Conservation (phyloP, 2,113 vertebrate genomes). For the Alexandromys fortis region DNA sequence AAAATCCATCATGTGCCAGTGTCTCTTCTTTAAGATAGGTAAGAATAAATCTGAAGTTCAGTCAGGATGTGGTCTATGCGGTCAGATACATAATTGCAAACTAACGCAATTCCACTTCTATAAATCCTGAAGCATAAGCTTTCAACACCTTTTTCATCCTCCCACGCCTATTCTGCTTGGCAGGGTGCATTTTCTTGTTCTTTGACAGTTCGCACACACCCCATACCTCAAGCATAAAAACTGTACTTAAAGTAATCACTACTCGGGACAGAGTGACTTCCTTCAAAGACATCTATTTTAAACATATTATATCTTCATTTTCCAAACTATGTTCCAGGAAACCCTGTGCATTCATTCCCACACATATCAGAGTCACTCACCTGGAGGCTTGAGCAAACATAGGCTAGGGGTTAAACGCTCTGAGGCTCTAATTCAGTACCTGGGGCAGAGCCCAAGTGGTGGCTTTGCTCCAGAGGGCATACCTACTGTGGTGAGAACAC, state of each 20-base stretch:
- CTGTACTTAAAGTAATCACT: background rate
- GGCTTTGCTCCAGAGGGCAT: background rate
- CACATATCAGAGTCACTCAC: background rate
- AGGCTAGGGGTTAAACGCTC: background rate
- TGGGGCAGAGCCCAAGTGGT: background rate
- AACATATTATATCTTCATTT: constrained; percentile 17
- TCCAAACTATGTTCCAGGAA: constrained; percentile 47
- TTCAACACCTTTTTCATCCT: constrained; percentile 70
- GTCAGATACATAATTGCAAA: constrained; percentile 29
- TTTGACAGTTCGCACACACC: constrained; percentile 21
- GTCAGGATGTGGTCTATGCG: constrained; percentile 6
- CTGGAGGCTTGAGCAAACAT: constrained; percentile 35
- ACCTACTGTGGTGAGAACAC: background rate
- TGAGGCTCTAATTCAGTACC: background rate
- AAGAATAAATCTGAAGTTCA: background rate
- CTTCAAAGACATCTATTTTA: constrained; percentile 41
- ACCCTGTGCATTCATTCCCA: background rate
- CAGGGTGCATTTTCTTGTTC: constrained; percentile 2
- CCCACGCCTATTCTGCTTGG: constrained; percentile 63
- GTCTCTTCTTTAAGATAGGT: constrained; percentile 18
- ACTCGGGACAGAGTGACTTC: constrained; percentile 25
- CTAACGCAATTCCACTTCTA: constrained; percentile 54
- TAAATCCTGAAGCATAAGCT: constrained; percentile 73
- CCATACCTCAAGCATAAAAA: background rate
- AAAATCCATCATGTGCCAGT: background rate